A percentile compares a stretch with the other conserved stretches of the same genome.
Evolutionary conservation across 2,113 vertebrate genomes (phyloP).

Genomic region (Choloepus hoffmanni): DNA sequence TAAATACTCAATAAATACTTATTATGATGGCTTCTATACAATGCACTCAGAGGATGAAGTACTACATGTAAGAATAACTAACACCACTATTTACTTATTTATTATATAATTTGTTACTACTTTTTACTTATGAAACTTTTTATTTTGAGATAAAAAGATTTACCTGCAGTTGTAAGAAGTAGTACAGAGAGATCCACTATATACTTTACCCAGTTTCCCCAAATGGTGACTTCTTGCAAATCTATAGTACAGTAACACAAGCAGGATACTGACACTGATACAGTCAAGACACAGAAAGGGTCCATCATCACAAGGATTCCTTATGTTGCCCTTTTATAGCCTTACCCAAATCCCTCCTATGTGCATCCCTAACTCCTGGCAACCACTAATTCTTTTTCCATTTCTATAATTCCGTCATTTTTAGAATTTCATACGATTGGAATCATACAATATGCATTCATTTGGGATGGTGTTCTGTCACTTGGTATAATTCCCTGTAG

Average conservation of each 20-base stretch:
- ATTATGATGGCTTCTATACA: too few relatives aligned
- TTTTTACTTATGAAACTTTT: not conserved
- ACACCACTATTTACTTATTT: not conserved
- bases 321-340: not conserved
- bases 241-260: too few relatives aligned
- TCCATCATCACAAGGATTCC: rapidly evolving
- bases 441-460: not conserved
- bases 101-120: not conserved
- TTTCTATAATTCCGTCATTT: not conserved
- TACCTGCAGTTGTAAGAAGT: not conserved
- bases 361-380: too few relatives aligned
- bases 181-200: not conserved
- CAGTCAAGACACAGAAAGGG: not conserved
- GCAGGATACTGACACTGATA: too few relatives aligned
- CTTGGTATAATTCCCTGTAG: not conserved
- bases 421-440: not conserved
- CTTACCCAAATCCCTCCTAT: not conserved
- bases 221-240: too few relatives aligned
- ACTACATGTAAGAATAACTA: not conserved
- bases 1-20: not conserved
- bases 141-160: not conserved
- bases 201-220: too few relatives aligned
- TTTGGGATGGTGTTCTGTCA: not conserved
- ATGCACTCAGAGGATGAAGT: not conserved
- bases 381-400: not conserved